Conservation (phyloP, 2,888 invertebrate species). For the Dorcus hopei region DNA sequence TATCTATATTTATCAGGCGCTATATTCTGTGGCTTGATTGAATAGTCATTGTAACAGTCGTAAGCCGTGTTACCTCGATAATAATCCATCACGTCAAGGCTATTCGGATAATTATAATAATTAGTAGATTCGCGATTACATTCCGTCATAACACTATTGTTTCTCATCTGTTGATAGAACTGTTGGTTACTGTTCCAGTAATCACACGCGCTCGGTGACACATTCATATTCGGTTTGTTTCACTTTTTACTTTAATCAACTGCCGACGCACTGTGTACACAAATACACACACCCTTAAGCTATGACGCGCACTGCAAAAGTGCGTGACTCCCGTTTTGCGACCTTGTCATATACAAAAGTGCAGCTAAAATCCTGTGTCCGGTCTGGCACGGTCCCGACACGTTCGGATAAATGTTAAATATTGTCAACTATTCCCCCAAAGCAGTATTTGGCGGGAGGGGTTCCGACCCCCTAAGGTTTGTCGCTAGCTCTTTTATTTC, state of each 20-base stretch:
- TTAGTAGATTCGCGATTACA: constrained; percentile 17
- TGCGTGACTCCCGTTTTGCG: constrained; percentile 10
- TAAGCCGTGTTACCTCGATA: constrained; percentile 6
- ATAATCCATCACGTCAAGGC: constrained; percentile 10
- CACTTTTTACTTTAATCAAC: constrained; percentile 7
- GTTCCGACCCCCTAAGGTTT: constrained; percentile 48
- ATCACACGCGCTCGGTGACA: constrained; percentile 40
- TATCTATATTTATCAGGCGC: constrained; percentile 13
- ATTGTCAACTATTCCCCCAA: constrained; percentile 49
- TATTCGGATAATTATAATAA: constrained; percentile 19
- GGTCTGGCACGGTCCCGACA: constrained; percentile 43
- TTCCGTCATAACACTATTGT: constrained; percentile 13
- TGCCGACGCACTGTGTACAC: neutral
- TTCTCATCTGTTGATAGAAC: constrained; percentile 29
- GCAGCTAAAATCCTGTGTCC: constrained; percentile 29
- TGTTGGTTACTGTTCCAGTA: constrained; percentile 40
- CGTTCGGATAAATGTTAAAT: constrained; percentile 49
- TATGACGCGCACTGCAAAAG: constrained; percentile 8
- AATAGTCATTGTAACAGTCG: constrained; percentile 9
- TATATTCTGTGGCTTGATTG: constrained; percentile 7
- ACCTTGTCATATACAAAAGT: constrained; percentile 18
- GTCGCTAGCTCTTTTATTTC: constrained; percentile 49
- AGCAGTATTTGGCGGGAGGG: constrained; percentile 43
- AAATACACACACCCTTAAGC: neutral
- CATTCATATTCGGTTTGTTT: constrained; percentile 36